Evolutionary conservation across 2,113 vertebrate genomes (phyloP), one percentile per base, ranked within the genome.

Genomic region (Toxotes chatareus): DNA sequence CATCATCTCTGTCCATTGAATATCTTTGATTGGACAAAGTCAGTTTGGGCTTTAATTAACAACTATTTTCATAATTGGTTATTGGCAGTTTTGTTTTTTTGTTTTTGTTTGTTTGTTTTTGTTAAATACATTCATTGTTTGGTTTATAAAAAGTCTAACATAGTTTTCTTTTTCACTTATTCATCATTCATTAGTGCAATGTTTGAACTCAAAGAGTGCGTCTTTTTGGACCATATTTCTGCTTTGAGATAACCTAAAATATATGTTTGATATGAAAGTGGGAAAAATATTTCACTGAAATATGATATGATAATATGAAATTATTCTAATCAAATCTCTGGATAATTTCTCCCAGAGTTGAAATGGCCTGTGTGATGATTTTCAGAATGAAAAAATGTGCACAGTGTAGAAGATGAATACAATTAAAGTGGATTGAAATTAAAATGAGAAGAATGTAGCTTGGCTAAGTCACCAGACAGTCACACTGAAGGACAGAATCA

Each of bases 381-480:
- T 21, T 53, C 77, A 71, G 47, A 57, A n/a, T 76, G 67, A 44
- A 65, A 57, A 27, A 71, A 74, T 74, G n/a, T 70, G 71, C 46
- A 19, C 75, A 82, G 51, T 4, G 59, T 27, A 17, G 27, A 27
- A 75, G 61, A 60, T 64, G 46, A 82, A 51, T 57, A 31, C 75
- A 73, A 79, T 78, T 65, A 57, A 84, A 72, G 59, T 32, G 27
- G 44, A 85, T 57, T 72, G 66, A 76, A 84, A 85, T 77, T 55
- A 66, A 86, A 79, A 84, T 86, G 73, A 86, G 68, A 57, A 64
- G 13, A 79, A 79, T 72, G 69, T 70, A 51, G 76, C 38, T 73
- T 1, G 1, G 63, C 60, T 65, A 73, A 73, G 13, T 65, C 46
- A 75, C 40, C 66, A 83, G 59, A 65, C 46, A 51, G 63, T 73